Conservation (phyloP, 2,797 vertebrate species). For the Dicrostonyx torquatus region DNA sequence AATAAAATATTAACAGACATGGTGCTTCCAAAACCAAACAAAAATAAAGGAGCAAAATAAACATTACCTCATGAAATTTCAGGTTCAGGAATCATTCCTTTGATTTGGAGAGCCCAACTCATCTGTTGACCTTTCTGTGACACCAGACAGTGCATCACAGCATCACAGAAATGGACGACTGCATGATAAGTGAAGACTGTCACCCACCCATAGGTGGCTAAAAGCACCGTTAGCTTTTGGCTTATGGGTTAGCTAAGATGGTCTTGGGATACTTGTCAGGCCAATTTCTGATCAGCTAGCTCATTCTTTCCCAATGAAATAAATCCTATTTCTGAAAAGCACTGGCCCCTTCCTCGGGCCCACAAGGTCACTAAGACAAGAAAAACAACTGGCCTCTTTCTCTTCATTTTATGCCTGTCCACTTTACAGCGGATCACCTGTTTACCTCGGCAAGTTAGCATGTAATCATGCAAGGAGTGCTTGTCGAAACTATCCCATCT, state of each 20-base stretch:
- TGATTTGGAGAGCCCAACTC: not conserved
- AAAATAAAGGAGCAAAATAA: not conserved
- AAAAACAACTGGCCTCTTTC: not conserved
- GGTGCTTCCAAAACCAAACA: not conserved
- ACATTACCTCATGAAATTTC: not conserved
- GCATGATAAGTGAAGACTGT: not conserved
- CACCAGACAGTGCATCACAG: not conserved
- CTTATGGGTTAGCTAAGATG: not conserved
- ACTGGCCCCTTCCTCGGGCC: not conserved
- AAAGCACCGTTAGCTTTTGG: not conserved
- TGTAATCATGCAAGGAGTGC: not conserved
- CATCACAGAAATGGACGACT: not conserved
- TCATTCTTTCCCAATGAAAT: not conserved
- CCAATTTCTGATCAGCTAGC: not conserved
- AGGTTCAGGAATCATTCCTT: not conserved
- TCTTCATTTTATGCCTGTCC: not conserved
- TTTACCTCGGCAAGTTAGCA: not conserved
- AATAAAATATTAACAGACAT: not conserved
- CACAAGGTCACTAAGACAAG: not conserved
- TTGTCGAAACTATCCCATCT: not conserved
- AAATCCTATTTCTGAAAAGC: not conserved
- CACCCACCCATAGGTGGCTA: not conserved
- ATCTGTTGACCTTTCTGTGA: not conserved
- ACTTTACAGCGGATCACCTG: not conserved
- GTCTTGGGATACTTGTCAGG: not conserved